These are phyloP conservation scores for Hyles lineata DNA, from an alignment of 2,888 invertebrate species.

Conservation along the genomic window DNA sequence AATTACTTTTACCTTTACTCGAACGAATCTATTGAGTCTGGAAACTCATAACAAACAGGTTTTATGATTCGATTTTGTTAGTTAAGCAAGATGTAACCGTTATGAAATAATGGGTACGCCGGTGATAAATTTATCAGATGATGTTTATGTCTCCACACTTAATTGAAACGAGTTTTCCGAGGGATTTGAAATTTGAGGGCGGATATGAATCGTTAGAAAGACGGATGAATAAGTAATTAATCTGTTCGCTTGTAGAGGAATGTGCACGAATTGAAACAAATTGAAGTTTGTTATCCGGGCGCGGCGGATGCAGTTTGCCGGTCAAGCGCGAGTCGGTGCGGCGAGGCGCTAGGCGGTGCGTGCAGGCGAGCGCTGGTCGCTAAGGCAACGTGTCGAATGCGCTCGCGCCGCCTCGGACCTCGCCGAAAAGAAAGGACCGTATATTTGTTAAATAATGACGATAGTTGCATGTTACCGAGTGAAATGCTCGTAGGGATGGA, in stretches of 20 bases:
- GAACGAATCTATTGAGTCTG: slow-evolving; percentile 29
- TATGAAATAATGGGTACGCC: slow-evolving; percentile 19
- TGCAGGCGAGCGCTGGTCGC: slow-evolving; percentile 64
- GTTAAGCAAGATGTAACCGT: slow-evolving; percentile 26
- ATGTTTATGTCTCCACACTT: neutral
- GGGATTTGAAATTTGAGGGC: neutral
- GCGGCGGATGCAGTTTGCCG: neutral
- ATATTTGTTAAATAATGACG: slow-evolving; percentile 81
- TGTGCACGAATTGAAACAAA: neutral
- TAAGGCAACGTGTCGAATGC: slow-evolving; percentile 77
- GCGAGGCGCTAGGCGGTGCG: slow-evolving; percentile 32
- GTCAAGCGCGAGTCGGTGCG: neutral
- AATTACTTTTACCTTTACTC: slow-evolving; percentile 22
- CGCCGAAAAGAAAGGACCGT: slow-evolving; percentile 82
- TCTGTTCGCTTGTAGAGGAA: neutral
- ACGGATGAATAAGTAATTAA: neutral
- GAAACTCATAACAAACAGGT: slow-evolving; percentile 39
- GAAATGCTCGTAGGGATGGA: slow-evolving; percentile 83
- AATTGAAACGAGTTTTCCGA: neutral
- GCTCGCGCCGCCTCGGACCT: slow-evolving; percentile 60
- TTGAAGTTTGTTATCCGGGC: neutral
- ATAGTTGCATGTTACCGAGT: slow-evolving; percentile 80
- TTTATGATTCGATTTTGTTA: slow-evolving; percentile 40
- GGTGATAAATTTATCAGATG: neutral
- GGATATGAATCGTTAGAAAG: neutral